These are phyloP conservation scores for Drosophila ogumai DNA, from an alignment of 1,140 invertebrate genomes.

Conservation along the genomic window DNA sequence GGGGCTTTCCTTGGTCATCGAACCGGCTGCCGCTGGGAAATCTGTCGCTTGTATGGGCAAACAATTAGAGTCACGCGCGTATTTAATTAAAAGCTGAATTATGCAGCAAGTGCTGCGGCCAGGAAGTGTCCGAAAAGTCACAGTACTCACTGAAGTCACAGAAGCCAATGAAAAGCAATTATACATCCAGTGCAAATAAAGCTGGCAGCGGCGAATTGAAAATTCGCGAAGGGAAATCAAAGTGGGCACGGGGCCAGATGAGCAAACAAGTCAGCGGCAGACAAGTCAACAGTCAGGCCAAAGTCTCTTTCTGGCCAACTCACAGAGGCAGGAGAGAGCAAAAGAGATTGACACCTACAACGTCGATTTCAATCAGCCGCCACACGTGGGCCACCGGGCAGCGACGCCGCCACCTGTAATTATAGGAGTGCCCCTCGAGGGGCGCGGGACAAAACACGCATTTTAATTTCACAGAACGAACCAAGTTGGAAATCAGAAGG, in stretches of 20 bases:
- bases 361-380: slow-evolving; percentile 47
- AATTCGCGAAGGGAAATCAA: slow-evolving; percentile 60
- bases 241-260: slow-evolving; percentile 53
- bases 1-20: slow-evolving; percentile 57
- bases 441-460: slow-evolving; percentile 37
- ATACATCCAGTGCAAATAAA: slow-evolving; percentile 53
- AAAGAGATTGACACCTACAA: slow-evolving; percentile 59
- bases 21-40: slow-evolving; percentile 47
- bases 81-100: slow-evolving; percentile 78
- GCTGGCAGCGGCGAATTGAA: slow-evolving; percentile 50
- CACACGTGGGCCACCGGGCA: slow-evolving; percentile 38
- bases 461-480: slow-evolving; percentile 62
- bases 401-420: slow-evolving; percentile 50
- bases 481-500: slow-evolving; percentile 64
- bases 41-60: slow-evolving; percentile 48
- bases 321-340: not conserved
- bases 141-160: not conserved
- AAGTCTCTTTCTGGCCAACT: slow-evolving; percentile 7
- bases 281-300: slow-evolving; percentile 56
- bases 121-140: slow-evolving; percentile 56
- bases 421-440: slow-evolving; percentile 43
- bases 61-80: slow-evolving; percentile 58
- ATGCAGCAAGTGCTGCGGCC: slow-evolving; percentile 53
- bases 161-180: slow-evolving; percentile 60
- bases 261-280: slow-evolving; percentile 54